Evolutionary conservation across 2,113 vertebrate genomes (phyloP).

Genomic region (Pyxicephalus adspersus): DNA sequence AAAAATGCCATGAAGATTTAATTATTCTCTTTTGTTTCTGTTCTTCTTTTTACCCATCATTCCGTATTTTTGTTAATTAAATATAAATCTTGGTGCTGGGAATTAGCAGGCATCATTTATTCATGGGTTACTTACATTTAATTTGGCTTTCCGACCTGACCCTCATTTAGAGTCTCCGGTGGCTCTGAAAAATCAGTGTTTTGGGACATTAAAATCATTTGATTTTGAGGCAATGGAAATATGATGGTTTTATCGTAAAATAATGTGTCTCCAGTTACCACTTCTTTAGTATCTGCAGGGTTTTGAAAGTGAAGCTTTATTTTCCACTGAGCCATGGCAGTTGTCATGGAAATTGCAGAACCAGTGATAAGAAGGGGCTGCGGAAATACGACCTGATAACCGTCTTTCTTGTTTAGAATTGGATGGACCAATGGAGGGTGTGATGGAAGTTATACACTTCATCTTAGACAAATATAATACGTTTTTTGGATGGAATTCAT

Average conservation of each 20-base stretch:
- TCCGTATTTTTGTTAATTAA: constrained; percentile 66
- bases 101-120: constrained; percentile 61
- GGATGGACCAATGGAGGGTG: constrained; percentile 30
- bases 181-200: neutral
- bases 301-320: no score
- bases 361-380: neutral
- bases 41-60: constrained; percentile 39
- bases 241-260: neutral
- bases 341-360: constrained; percentile 18
- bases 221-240: neutral
- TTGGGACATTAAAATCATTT: constrained; percentile 7
- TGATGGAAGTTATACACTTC: constrained; percentile 11
- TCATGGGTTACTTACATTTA: constrained; percentile 61
- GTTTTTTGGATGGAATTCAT: constrained; percentile 5
- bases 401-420: constrained; percentile 9
- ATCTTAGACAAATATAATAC: neutral
- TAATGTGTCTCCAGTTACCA: neutral
- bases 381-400: neutral
- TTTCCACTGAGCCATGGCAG: neutral
- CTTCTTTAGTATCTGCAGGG: neutral
- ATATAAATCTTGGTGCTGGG: constrained; percentile 63
- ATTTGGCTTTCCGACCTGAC: constrained; percentile 48
- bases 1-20: no score
- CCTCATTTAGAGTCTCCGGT: constrained; percentile 22
- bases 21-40: neutral